Percentiles rank a stretch among this genome's conserved stretches.
Evolutionary conservation across 2,113 vertebrate species (phyloP).

Genomic region (Thalassoma bifasciatum): DNA sequence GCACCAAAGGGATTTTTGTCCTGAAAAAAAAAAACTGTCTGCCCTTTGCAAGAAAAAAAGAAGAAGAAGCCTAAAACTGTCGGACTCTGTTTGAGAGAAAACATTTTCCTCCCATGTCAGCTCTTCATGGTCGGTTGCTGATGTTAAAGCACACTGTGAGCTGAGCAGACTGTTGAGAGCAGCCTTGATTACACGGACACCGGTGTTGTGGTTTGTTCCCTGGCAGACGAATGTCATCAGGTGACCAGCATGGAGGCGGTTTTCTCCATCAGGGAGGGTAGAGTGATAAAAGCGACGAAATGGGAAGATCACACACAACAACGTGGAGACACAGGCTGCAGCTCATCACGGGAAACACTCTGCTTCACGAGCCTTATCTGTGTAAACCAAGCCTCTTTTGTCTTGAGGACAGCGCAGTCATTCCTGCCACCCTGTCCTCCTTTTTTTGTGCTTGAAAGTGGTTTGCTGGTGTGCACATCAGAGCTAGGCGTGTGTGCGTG

Average conservation of each 20-base stretch:
- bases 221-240: slow-evolving; percentile 49
- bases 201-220: slow-evolving; percentile 18
- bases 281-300: slow-evolving; percentile 38
- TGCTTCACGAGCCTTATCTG: slow-evolving; percentile 13
- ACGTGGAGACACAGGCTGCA: slow-evolving; percentile 4
- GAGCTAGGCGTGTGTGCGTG: slow-evolving; percentile 30
- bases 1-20: neutral
- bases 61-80: neutral
- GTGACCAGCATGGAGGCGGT: neutral
- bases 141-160: slow-evolving; percentile 44
- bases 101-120: slow-evolving; percentile 3
- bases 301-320: slow-evolving; percentile 11
- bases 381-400: slow-evolving; percentile 6
- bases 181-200: slow-evolving; percentile 30
- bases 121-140: slow-evolving; percentile 4
- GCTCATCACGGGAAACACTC: slow-evolving; percentile 12
- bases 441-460: slow-evolving; percentile 9
- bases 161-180: slow-evolving; percentile 34
- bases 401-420: slow-evolving; percentile 44
- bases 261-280: slow-evolving; percentile 11
- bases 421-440: slow-evolving; percentile 16
- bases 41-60: neutral
- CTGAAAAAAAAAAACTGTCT: neutral
- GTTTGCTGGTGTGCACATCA: slow-evolving; percentile 40
- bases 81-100: neutral